Percentiles rank a stretch among this genome's conserved stretches.
Evolutionary conservation across 2,113 vertebrate genomes (phyloP).

Genomic region (Rhinolophus ferrumequinum): DNA sequence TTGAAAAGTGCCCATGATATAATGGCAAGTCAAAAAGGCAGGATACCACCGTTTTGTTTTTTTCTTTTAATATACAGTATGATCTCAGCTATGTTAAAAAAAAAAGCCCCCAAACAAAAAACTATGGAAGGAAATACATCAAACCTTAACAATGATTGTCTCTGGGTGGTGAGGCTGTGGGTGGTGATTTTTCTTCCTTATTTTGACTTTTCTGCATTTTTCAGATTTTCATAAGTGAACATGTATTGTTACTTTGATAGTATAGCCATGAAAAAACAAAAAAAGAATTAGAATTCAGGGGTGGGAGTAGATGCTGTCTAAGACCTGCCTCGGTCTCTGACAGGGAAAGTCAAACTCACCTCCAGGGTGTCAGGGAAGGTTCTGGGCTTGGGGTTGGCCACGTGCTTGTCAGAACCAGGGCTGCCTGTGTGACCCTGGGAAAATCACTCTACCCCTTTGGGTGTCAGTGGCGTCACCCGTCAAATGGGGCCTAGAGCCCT

Average conservation of each 20-base stretch:
- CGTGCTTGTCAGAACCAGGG: not conserved
- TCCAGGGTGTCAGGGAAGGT: not conserved
- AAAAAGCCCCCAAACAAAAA: constrained; percentile 65
- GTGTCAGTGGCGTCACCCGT: not conserved
- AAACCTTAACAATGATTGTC: constrained; percentile 74
- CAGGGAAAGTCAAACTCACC: not conserved
- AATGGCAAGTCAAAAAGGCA: constrained; percentile 21
- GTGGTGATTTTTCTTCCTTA: constrained; percentile 79
- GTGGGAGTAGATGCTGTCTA: not conserved
- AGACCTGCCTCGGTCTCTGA: not conserved
- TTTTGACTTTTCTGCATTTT: constrained; percentile 80
- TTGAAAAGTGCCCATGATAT: not conserved
- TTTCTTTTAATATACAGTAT: constrained; percentile 66
- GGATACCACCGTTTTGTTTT: not conserved
- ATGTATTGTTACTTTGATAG: constrained; percentile 65
- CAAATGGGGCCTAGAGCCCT: not conserved
- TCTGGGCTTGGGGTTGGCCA: not conserved
- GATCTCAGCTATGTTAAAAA: constrained; percentile 71
- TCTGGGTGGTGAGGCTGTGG: constrained; percentile 55
- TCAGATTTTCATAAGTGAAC: constrained; percentile 59
- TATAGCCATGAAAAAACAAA: constrained; percentile 1
- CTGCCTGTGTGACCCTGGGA: not conserved
- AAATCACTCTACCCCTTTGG: not conserved
- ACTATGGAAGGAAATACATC: constrained; percentile 81
- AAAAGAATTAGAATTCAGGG: not conserved